Evolutionary conservation across 64 coral and sea anemone species (phyloP), one percentile per base, ranked within the genome.

Genomic region (Porites lutea): DNA sequence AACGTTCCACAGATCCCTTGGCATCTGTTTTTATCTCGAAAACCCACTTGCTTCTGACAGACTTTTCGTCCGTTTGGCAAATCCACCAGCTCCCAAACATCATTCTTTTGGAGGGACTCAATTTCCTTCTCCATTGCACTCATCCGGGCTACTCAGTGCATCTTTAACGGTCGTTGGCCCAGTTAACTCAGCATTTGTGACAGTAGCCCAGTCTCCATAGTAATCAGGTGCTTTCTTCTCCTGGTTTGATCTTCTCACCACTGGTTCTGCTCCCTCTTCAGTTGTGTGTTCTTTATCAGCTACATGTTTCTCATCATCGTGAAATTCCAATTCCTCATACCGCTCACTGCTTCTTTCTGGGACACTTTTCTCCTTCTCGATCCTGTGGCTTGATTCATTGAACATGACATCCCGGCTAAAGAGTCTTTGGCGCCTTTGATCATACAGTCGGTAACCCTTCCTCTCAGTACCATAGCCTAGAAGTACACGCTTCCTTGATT

Each of bases 11-110:
- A 37, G 27, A 37, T 37, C 27, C 27, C 27, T 37, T 1, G 27
- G 27, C 27, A 79, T 93, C 72, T 52, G 46, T 54, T 59, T 93
- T 93, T 20, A 87, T 9, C 19, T 78, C 48, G 44, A 79, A 79
- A 6, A 93, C 60, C 83, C 73, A 93, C 55, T 87, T 61, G 58
- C 72, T 87, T 78, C 91, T 72, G 19, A 89, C 88, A 59, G 74
- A 37, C 10, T 66, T 79, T 89, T 51, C 74, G 10, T 13, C 59
- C 88, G 37, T 77, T 89, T 79, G 88, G 88, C 18, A 79, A 51
- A 18, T 78, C 74, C 10, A 3, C 87, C 27, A 37, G 27, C 27
- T 37, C 72, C 88, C 88, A 90, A 11, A 71, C 64, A 53, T 80
- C 69, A 71, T 90, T 65, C 0, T 18, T 67, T 7, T 20, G 7